phyloP scores from a whole-genome alignment of 1,140 invertebrate species.

The Holcopasites calliopsidis region DNA sequence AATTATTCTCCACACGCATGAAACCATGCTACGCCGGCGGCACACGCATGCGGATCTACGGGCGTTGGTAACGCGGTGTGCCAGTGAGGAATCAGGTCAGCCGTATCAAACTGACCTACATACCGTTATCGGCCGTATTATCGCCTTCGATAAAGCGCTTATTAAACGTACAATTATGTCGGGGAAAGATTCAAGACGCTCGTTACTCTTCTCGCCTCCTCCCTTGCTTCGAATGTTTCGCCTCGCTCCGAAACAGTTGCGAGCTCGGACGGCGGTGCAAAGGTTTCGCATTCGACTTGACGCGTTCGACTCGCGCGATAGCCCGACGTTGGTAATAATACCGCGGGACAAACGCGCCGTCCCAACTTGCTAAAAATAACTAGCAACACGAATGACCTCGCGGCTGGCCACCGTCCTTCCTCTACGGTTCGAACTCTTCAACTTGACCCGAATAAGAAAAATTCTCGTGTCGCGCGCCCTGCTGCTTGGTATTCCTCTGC shows the following conservation, averaged over 20 bases:
- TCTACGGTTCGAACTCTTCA: slow-evolving; percentile 74
- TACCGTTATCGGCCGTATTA: slow-evolving; percentile 75
- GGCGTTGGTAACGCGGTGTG: slow-evolving; percentile 53
- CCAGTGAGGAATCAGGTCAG: slow-evolving; percentile 73
- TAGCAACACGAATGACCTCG: slow-evolving; percentile 66
- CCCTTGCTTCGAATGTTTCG: slow-evolving; percentile 4
- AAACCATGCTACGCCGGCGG: slow-evolving; percentile 27
- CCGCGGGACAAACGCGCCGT: slow-evolving; percentile 54
- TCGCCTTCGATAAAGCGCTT: slow-evolving; percentile 75
- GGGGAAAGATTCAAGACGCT: slow-evolving; percentile 59
- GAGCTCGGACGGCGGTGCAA: no score
- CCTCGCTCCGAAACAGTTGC: not conserved
- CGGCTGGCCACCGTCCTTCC: slow-evolving; percentile 69
- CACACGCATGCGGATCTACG: slow-evolving; percentile 59
- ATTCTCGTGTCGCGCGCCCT: not conserved
- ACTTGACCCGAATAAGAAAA: slow-evolving; percentile 71
- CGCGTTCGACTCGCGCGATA: slow-evolving; percentile 24
- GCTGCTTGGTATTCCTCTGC: no score
- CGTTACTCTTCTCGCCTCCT: slow-evolving; percentile 21
- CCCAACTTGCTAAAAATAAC: slow-evolving; percentile 59
- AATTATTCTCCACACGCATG: slow-evolving; percentile 33
- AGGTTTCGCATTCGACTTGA: no score
- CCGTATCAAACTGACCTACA: slow-evolving; percentile 79
- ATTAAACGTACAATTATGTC: slow-evolving; percentile 73
- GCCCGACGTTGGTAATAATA: slow-evolving; percentile 51